Percentiles rank a stretch among this genome's conserved stretches.
phyloP scores from a whole-genome alignment of 2,888 invertebrate genomes.

The Callyntrura guangdongensis region DNA sequence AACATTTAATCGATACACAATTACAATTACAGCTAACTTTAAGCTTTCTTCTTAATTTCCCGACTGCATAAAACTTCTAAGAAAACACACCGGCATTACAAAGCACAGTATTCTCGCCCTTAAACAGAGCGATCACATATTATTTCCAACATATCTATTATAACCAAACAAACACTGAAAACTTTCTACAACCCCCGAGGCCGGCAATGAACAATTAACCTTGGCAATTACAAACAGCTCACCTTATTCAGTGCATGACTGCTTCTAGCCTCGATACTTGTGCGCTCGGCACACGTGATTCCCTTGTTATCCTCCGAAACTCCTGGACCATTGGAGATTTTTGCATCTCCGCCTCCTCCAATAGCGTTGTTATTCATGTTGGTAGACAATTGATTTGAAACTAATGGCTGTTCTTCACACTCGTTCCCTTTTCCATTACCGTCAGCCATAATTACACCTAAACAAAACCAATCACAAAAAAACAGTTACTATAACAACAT shows the following conservation, averaged over 20 bases:
- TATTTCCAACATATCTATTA: too few species aligned
- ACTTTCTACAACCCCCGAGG: too few species aligned
- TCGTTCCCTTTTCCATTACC: conserved; percentile 64
- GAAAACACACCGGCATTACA: too few species aligned
- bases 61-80: too few species aligned
- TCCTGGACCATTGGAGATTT: conserved; percentile 80
- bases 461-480: not conserved
- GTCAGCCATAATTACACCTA: conserved; percentile 73
- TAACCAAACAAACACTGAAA: too few species aligned
- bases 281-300: conserved; percentile 74
- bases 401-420: conserved; percentile 28
- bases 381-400: conserved; percentile 57
- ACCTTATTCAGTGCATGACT: conserved; percentile 75
- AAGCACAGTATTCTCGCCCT: too few species aligned
- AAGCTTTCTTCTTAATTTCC: not conserved
- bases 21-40: too few species aligned
- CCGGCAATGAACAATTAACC: too few species aligned
- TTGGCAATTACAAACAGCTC: conserved; percentile 6
- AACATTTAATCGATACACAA: too few species aligned
- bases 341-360: conserved; percentile 62
- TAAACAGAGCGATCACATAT: too few species aligned
- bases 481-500: too few species aligned
- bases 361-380: conserved; percentile 74
- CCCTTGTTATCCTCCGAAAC: conserved; percentile 69
- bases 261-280: conserved; percentile 73